phyloP scores from a whole-genome alignment of 2,113 vertebrate species.

The Barbus barbus region DNA sequence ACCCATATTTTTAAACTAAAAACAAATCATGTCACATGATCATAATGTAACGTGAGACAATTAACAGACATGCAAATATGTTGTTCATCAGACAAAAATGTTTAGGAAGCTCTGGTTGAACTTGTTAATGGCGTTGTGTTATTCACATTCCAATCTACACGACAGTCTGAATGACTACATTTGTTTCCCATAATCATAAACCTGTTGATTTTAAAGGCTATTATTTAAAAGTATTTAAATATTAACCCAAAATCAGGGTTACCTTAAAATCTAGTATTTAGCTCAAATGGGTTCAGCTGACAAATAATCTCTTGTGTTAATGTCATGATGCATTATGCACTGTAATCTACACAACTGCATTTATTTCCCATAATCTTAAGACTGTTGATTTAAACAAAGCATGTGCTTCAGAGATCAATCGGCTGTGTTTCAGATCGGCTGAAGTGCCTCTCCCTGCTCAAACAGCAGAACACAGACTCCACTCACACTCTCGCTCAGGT shows the following conservation, averaged over 20 bases:
- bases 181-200: no score
- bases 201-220: no score
- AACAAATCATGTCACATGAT: no score
- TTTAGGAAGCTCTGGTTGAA: no score
- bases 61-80: no score
- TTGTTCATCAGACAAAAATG: no score
- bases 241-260: neutral
- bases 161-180: no score
- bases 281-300: neutral
- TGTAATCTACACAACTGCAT: neutral
- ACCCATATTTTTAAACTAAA: no score
- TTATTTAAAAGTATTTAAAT: no score
- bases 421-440: neutral
- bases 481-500: constrained; percentile 28
- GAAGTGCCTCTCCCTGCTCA: constrained; percentile 2
- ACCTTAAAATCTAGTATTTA: neutral
- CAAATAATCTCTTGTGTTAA: neutral
- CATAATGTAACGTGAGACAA: no score
- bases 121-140: no score
- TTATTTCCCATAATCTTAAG: neutral
- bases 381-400: neutral
- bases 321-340: neutral
- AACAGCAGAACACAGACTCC: constrained; percentile 38
- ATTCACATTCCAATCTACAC: no score
- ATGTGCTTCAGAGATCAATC: neutral